Evolutionary conservation across 2,113 vertebrate genomes (phyloP), one percentile per base, ranked within the genome.

Genomic region (Tapirus terrestris): DNA sequence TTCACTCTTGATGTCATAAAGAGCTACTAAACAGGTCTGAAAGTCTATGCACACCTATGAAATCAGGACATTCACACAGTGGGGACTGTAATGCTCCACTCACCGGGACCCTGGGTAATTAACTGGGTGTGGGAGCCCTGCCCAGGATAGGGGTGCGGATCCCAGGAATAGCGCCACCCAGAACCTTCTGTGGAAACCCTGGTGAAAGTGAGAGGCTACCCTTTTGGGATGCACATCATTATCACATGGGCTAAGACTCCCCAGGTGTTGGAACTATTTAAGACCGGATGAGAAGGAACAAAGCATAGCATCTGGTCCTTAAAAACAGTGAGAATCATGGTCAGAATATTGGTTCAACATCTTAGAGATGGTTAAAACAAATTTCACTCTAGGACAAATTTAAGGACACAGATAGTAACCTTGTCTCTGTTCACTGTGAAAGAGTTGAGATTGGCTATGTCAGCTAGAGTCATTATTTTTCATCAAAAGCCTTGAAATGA

Each of bases 351-450:
- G 48, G 84, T 29, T 27, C 27, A 51, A 2, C 20, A 16, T 68
- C 51, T 73, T 91, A 83, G 86, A 92, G 33, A 60, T 6, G 14
- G 36, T 12, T 36, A 86, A 79, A 94, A 58, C 56, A 56, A 53
- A 92, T 91, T 97, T 91, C 5, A 91, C 21, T 67, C 45, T 56
- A 72, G 91, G 80, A 70, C 45, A 92, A 29, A 87, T 70, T 25
- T 70, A 77, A 92, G 77, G 86, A 10, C 31, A 18, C 20, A 45
- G 45, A 20, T 45, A 29, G n/a, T 39, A 85, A 60, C 61, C 53
- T 25, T n/a, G 56, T 63, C 43, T 89, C 58, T 27, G 67, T 29
- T 93, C 21, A 7, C 43, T 39, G 33, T 82, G 82, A 84, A 43
- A 53, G 43, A 80, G 2, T 65, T 94, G 29, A 36, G 27, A 83